Evolutionary conservation across 2,888 invertebrate species (phyloP), one percentile per base, ranked within the genome.

Genomic region (Cerceris ruficornis): DNA sequence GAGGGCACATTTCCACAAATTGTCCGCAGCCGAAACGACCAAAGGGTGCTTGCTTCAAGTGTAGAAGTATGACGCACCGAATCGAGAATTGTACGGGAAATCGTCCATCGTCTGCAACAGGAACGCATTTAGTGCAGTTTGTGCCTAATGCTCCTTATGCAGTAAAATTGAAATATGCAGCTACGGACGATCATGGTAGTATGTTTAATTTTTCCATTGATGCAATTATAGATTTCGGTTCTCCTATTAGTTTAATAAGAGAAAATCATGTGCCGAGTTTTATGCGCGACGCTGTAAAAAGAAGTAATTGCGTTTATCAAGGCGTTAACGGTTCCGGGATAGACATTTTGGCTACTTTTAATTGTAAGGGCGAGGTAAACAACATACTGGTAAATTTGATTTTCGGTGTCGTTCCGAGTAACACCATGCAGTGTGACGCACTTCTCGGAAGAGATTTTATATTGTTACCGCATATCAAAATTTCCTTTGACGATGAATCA

Each of bases 211-310:
- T 15, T 58, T 39, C 13, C 28, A 0, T 70, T 17, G 42, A 39
- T 7, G 70, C 70, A 9, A 62, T 70, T 14, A 39, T 70, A 15
- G 64, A 70, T 11, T 54, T 57, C 4, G 70, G 70, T n/a, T 70
- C 57, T 0, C 62, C 70, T 0, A 64, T 70, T 7, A 70, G 65
- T 0, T 6, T 65, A 0, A 59, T 71, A 6, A 71, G 54, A 13
- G 15, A 15, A 2, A 14, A 39, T 42, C 59, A 13, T 28, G 71
- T 59, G 5, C 60, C 54, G 14, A n/a, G 11, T 43, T 4, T n/a
- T 15, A 15, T 2, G n/a, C 43, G 15, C 14, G 52, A 11, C 13
- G 39, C 28, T 2, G 7, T 65, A 11, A 8, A 7, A 1, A 46
- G 28, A 6, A 9, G 9, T 7, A 0, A 42, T 13, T 42, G 17